Percentiles rank a stretch among this genome's conserved stretches.
phyloP scores from a whole-genome alignment of 2,113 vertebrate species.

The Ctenomys sociabilis region DNA sequence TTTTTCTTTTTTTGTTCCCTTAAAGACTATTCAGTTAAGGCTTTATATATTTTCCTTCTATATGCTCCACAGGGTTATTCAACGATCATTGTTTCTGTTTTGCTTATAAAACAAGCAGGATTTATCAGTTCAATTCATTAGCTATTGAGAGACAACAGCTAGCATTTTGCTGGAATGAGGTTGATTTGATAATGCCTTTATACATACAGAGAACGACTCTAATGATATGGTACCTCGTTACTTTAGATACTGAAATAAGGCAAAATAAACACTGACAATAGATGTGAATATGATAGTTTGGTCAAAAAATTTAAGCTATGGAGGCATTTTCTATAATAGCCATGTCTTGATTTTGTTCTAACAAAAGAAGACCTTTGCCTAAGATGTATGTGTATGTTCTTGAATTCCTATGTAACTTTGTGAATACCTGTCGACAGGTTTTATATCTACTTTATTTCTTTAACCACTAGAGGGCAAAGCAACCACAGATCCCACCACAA shows the following conservation, averaged over 20 bases:
- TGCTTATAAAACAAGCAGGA: constrained; percentile 33
- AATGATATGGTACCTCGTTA: not conserved
- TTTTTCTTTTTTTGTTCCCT: not conserved
- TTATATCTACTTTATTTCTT: constrained; percentile 63
- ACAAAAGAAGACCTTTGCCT: not conserved
- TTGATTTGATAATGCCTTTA: not conserved
- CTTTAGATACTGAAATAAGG: not conserved
- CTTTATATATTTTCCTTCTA: not conserved
- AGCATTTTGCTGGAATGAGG: not conserved
- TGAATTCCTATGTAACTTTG: constrained; percentile 20
- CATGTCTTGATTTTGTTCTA: constrained; percentile 3
- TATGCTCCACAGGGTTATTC: not conserved
- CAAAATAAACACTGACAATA: not conserved
- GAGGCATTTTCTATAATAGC: not conserved
- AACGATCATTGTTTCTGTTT: constrained; percentile 15
- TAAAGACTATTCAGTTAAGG: not conserved
- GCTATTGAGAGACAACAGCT: not conserved
- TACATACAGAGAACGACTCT: not conserved
- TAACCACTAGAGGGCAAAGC: constrained; percentile 74
- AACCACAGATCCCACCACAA: constrained; percentile 41
- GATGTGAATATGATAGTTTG: not conserved
- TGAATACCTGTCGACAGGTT: not conserved
- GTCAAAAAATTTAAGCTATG: not conserved
- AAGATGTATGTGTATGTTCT: not conserved
- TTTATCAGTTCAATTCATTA: not conserved